Base-by-base conservation (phyloP, 2,113 vertebrate species). In the Daboia siamensis region DNA sequence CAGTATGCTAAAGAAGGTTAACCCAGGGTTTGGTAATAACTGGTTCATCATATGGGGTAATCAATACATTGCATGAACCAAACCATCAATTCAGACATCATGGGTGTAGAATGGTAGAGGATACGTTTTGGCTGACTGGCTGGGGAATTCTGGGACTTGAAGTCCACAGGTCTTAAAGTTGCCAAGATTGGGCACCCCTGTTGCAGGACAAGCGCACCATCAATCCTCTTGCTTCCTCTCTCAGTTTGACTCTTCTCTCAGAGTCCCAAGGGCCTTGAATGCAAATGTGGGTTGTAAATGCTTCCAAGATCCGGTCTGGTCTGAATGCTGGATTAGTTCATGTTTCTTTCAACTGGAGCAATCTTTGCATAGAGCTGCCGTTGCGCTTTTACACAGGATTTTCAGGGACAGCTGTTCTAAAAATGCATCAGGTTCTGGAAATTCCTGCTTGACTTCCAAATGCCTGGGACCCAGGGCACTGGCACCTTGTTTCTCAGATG, bases 301-400 rank as follows among this genome's bases (percentile, higher is more conserved):
- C 20, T 24, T 85, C 9, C 84, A 86, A 48, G 87, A 89, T 4
- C 26, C 23, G n/a, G 57, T 6, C 91, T 52, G 44, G 39, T 33
- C 59, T 88, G 52, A 55, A 80, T 54, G 51, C 46, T 46, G 13
- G 91, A 17, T 61, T 86, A 44, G 21, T 54, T 56, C 26, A 90
- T 64, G 85, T 89, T 80, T 29, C 74, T 24, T 52, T 91, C 84
- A 15, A 11, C 87, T 12, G 55, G 46, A 55, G n/a, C 48, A 17
- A n/a, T 91, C 26, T 91, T 93, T 89, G 90, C 74, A 69, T 91
- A 86, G 69, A n/a, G 54, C 86, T 91, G 54, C 64, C 54, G 55
- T n/a, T 54, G 24, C 23, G 55, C 61, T 84, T 88, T 84, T 10
- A 91, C 80, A n/a, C 39, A 46, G 55, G 85, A 21, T 59, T 57